A percentile compares a stretch with the other conserved stretches of the same genome.
phyloP scores from a whole-genome alignment of 2,113 vertebrate genomes.

The Sylvietta virens region DNA sequence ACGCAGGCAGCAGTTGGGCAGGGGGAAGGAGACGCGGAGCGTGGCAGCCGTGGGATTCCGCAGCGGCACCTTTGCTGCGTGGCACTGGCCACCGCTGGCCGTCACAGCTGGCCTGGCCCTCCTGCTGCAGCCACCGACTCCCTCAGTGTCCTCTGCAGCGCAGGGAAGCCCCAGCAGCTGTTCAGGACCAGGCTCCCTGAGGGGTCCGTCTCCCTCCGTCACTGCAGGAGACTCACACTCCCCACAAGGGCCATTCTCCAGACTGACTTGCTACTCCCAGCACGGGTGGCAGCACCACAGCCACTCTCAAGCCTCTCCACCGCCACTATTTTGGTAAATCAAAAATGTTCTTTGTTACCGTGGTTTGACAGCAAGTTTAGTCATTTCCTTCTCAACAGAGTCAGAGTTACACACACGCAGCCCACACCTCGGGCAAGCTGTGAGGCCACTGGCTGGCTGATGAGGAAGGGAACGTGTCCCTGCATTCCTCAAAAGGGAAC shows the following conservation, averaged over 20 bases:
- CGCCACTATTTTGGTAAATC: slow-evolving; percentile 8
- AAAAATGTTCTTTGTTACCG: slow-evolving; percentile 65
- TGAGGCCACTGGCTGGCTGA: fast-evolving
- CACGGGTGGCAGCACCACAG: background rate
- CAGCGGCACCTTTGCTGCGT: fast-evolving
- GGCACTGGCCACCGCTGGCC: background rate
- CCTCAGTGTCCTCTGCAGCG: fast-evolving
- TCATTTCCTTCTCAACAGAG: slow-evolving; percentile 61
- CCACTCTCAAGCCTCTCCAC: background rate
- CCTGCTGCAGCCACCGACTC: background rate
- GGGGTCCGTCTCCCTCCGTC: background rate
- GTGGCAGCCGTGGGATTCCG: fast-evolving
- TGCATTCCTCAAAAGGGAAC: background rate
- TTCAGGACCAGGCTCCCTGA: background rate
- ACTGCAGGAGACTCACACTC: fast-evolving
- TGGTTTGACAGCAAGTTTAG: slow-evolving; percentile 45
- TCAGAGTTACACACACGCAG: background rate
- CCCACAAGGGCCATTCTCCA: background rate
- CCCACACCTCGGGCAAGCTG: background rate
- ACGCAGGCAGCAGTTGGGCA: background rate
- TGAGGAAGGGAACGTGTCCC: background rate
- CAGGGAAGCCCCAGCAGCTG: background rate
- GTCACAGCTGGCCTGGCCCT: background rate
- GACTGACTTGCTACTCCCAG: background rate
- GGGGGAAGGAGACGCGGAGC: fast-evolving